A percentile compares a stretch with the other conserved stretches of the same genome.
Evolutionary conservation across 2,113 vertebrate genomes (phyloP).

Genomic region (Gorsachius goisagi): DNA sequence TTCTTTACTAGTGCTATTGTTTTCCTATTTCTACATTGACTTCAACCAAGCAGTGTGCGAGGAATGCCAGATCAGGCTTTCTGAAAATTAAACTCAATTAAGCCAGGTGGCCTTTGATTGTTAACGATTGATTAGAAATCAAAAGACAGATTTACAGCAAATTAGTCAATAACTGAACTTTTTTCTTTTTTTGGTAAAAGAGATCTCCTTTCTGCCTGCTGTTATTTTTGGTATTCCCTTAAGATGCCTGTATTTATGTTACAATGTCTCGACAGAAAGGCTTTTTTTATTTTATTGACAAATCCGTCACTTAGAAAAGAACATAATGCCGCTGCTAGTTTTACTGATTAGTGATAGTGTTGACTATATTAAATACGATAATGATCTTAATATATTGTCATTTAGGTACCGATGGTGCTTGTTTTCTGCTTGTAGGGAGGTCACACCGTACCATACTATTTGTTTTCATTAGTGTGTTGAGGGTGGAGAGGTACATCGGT

Average conservation of each 20-base stretch:
- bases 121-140: slow-evolving; percentile 10
- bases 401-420: neutral
- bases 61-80: slow-evolving; percentile 1
- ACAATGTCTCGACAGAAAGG: neutral
- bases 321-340: neutral
- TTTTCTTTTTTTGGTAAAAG: neutral
- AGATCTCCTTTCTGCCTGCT: neutral
- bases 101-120: slow-evolving; percentile 30
- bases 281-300: slow-evolving; percentile 13
- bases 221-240: neutral
- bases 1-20: neutral
- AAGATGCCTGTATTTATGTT: neutral
- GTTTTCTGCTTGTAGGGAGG: neutral
- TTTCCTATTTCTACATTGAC: neutral
- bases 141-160: slow-evolving; percentile 40
- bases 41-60: neutral
- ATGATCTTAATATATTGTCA: slow-evolving; percentile 6
- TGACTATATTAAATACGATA: neutral
- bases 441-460: neutral
- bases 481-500: neutral
- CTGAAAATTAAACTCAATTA: slow-evolving; percentile 37
- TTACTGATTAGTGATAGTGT: neutral
- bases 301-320: neutral
- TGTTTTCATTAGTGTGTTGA: slow-evolving; percentile 10
- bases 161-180: neutral